These are phyloP conservation scores for Agapostemon virescens DNA, from an alignment of 2,888 invertebrate species.

Conservation along the genomic window DNA sequence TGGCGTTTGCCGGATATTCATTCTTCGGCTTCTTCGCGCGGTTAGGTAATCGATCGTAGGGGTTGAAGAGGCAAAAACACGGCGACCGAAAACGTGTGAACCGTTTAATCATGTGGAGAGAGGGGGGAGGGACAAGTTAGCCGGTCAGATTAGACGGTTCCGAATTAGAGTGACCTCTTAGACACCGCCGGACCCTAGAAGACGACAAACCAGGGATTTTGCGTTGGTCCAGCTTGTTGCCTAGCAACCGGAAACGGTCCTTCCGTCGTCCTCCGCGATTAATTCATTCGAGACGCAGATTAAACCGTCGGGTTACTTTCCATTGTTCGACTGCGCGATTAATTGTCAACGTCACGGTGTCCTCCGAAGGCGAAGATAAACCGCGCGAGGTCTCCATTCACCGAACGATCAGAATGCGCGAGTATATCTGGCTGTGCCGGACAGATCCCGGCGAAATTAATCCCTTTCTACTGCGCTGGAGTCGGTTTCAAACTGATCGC, in stretches of 20 bases:
- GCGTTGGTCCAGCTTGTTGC: slow-evolving; percentile 55
- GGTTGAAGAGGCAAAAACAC: not conserved
- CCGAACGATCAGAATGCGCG: slow-evolving; percentile 29
- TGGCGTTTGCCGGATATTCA: slow-evolving; percentile 34
- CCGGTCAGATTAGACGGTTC: slow-evolving; percentile 7
- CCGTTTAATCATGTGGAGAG: slow-evolving; percentile 1
- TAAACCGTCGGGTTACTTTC: slow-evolving; percentile 26
- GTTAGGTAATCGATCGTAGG: slow-evolving; percentile 33
- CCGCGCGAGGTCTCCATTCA: slow-evolving; percentile 38
- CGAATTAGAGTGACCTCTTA: slow-evolving; percentile 13
- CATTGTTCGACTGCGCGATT: slow-evolving; percentile 38
- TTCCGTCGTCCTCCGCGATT: slow-evolving; percentile 57
- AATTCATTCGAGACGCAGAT: slow-evolving; percentile 43
- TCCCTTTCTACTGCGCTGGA: not conserved
- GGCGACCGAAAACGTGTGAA: not conserved
- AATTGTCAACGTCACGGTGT: slow-evolving; percentile 44
- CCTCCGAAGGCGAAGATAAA: slow-evolving; percentile 39
- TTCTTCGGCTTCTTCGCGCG: slow-evolving; percentile 39
- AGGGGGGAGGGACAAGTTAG: not conserved
- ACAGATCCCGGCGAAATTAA: slow-evolving; percentile 17
- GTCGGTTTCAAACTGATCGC: not conserved
- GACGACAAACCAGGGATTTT: slow-evolving; percentile 36
- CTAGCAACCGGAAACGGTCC: slow-evolving; percentile 64
- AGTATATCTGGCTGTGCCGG: slow-evolving; percentile 2
- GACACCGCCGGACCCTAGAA: not conserved